Percentiles rank a stretch among this genome's conserved stretches.
Conservation (phyloP, 1,140 invertebrate genomes). For the Lordiphosa clarofinis region DNA sequence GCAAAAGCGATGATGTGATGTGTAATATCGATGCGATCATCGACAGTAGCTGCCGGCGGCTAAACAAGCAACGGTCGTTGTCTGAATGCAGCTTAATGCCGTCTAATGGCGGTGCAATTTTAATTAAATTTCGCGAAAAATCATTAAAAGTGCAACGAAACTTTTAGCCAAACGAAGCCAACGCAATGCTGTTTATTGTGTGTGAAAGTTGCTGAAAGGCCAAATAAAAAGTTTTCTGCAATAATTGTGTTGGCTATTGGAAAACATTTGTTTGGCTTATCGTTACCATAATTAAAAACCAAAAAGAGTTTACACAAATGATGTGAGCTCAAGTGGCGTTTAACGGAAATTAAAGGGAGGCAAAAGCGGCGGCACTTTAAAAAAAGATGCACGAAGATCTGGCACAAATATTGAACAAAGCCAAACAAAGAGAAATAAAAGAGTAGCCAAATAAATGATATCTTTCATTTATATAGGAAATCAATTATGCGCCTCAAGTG, state of each 20-base stretch:
- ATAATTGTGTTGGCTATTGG: neutral
- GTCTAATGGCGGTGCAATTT: constrained; percentile 33
- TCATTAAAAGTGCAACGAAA: constrained; percentile 23
- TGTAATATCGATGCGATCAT: constrained; percentile 39
- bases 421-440: constrained; percentile 18
- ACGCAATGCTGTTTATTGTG: neutral
- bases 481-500: constrained; percentile 53
- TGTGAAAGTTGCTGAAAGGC: constrained; percentile 16
- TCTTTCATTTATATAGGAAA: constrained; percentile 1
- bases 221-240: constrained; percentile 11
- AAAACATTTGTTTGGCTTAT: constrained; percentile 40
- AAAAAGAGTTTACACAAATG: constrained; percentile 27
- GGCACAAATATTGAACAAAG: constrained; percentile 38
- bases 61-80: constrained; percentile 32
- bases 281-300: constrained; percentile 41
- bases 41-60: constrained; percentile 15
- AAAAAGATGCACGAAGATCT: constrained; percentile 2
- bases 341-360: constrained; percentile 42
- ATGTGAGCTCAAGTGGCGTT: constrained; percentile 27
- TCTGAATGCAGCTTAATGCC: constrained; percentile 28
- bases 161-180: neutral
- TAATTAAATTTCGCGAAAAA: constrained; percentile 53
- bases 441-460: constrained; percentile 35
- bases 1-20: constrained; percentile 59
- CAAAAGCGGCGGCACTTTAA: constrained; percentile 5